Evolutionary conservation across 2,113 vertebrate species (phyloP), one percentile per base, ranked within the genome.

Genomic region (Synchiropus splendidus): DNA sequence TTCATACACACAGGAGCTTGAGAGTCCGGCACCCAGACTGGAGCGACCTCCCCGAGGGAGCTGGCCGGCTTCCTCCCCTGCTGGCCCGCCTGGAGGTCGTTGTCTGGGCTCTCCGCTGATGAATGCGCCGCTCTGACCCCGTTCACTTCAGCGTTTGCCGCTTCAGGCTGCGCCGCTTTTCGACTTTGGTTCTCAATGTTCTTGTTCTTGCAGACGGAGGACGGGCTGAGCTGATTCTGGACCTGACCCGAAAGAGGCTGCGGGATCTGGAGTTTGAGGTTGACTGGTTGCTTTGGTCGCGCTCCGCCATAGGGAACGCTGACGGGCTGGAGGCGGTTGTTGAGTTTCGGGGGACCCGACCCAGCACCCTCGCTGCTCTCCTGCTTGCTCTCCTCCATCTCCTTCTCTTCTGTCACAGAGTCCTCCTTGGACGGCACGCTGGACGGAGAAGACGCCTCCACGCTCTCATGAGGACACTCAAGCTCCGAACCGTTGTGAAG

Each of bases 1-100:
- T 92, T 98, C 93, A 97, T 99, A 58, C 95, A 99, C 62, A 92
- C 82, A n/a, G 94, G 93, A 37, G 95, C 94, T 81, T 99, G 90
- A 52, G 91, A 92, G 81, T 99, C 95, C 2, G 95, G 95, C 54
- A 99, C 95, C 95, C 95, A 99, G 34, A 98, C 87, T 5, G 95
- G 95, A 72, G 94, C 94, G 12, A 95, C 90, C 72, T 94, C 92
- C 32, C 94, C 94, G 64, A 98, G 82, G 42, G 87, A 85, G 3
- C 82, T 88, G 75, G 87, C 83, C 48, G 88, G 80, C 59, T 88
- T 95, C 84, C 83, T 84, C 58, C 88, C 88, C 79, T 88, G 87
- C 48, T 94, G 93, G 32, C 89, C 88, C 16, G 94, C 92, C 83
- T 91, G 88, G 43, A 97, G 84, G 80, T 97, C 94, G 21, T 98